phyloP scores from a whole-genome alignment of 1,140 invertebrate species.

The Telenomus remus region DNA sequence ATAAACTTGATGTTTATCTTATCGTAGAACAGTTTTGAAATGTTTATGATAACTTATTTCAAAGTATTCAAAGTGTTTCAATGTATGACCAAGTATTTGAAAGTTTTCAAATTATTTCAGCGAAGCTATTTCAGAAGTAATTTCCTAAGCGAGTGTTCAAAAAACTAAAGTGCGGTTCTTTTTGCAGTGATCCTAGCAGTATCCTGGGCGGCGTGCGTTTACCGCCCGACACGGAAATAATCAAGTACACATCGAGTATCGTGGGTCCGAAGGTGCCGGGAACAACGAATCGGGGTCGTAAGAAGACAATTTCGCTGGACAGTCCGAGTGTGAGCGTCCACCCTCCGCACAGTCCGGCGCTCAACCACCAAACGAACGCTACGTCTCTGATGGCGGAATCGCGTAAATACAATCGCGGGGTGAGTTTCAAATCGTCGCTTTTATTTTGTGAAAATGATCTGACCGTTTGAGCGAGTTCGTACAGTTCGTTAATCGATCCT shows the following conservation, averaged over 20 bases:
- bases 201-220: constrained; percentile 86
- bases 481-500: constrained; percentile 5
- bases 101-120: too few relatives aligned
- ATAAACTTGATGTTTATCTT: too few relatives aligned
- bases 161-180: too few relatives aligned
- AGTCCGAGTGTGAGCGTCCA: constrained; percentile 84
- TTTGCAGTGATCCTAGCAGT: constrained; percentile 83
- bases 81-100: too few relatives aligned
- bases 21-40: too few relatives aligned
- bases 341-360: constrained; percentile 67
- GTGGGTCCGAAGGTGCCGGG: constrained; percentile 88
- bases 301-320: constrained; percentile 90
- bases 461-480: background rate
- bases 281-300: constrained; percentile 86
- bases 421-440: constrained; percentile 7
- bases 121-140: too few relatives aligned
- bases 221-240: constrained; percentile 92
- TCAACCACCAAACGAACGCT: constrained; percentile 69
- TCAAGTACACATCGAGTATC: constrained; percentile 90
- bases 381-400: constrained; percentile 69
- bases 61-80: too few relatives aligned
- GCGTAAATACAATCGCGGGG: constrained; percentile 70
- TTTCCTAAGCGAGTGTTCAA: too few relatives aligned
- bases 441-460: background rate
- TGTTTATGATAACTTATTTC: too few relatives aligned